Percentiles rank a stretch among this genome's conserved stretches.
These are phyloP conservation scores for Xiphophorus couchianus DNA, from an alignment of 2,113 vertebrate species.

Conservation along the genomic window DNA sequence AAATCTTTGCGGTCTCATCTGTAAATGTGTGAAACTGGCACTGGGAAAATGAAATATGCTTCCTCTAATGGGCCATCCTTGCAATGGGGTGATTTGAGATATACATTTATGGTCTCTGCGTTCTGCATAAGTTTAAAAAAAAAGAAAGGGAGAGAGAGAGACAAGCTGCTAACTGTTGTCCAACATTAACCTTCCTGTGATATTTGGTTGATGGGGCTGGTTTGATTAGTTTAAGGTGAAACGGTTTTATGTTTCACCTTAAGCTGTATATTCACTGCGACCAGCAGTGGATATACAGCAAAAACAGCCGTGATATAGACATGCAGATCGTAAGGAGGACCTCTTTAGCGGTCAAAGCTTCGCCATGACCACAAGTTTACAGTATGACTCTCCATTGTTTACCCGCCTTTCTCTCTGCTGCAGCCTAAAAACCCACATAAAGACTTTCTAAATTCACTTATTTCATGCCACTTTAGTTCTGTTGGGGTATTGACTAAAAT, in stretches of 20 bases:
- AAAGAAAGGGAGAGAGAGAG: neutral
- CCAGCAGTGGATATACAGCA: constrained; percentile 35
- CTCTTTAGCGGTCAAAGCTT: constrained; percentile 57
- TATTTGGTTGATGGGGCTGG: constrained; percentile 19
- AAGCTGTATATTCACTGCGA: neutral
- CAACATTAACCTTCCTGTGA: constrained; percentile 34
- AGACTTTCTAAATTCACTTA: neutral
- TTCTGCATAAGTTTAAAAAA: constrained; percentile 19
- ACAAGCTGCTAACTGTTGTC: constrained; percentile 5
- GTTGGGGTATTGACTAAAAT: neutral
- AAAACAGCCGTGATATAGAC: constrained; percentile 15
- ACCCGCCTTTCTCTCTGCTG: neutral
- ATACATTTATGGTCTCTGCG: constrained; percentile 6
- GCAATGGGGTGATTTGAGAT: constrained; percentile 36
- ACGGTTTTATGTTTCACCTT: constrained; percentile 32
- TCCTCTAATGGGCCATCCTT: constrained; percentile 40
- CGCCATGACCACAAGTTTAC: constrained; percentile 63
- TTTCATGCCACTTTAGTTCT: neutral
- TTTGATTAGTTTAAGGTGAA: constrained; percentile 24
- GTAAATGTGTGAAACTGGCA: constrained; percentile 49
- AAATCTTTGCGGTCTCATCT: constrained; percentile 55
- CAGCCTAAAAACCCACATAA: neutral
- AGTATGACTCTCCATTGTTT: constrained; percentile 21
- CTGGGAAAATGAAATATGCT: constrained; percentile 23
- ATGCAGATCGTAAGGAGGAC: constrained; percentile 14